Percentiles rank a stretch among this genome's conserved stretches.
Conservation (phyloP, 2,797 vertebrate species). For the Gobionotothen gibberifrons region DNA sequence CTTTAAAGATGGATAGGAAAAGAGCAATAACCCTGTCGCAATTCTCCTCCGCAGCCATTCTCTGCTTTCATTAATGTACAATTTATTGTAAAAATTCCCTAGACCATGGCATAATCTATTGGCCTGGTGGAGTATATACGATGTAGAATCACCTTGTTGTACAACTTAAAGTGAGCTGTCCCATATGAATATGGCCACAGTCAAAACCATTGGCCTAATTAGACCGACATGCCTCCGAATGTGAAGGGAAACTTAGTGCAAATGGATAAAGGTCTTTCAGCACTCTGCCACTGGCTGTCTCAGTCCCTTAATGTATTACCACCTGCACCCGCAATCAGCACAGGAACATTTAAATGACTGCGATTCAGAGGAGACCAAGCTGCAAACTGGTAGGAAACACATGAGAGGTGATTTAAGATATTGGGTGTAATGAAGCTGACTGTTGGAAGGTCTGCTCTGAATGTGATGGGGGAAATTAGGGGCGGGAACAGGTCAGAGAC, state of each 20-base stretch:
- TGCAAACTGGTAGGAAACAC: conserved; percentile 78
- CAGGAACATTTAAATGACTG: conserved; percentile 87
- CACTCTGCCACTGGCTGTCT: conserved; percentile 79
- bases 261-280: conserved; percentile 86
- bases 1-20: conserved; percentile 71
- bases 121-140: conserved; percentile 74
- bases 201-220: conserved; percentile 85
- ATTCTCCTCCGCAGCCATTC: conserved; percentile 69
- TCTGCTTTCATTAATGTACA: conserved; percentile 80
- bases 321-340: conserved; percentile 86
- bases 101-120: conserved; percentile 79
- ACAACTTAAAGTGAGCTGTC: conserved; percentile 86
- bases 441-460: conserved; percentile 86
- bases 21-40: conserved; percentile 74
- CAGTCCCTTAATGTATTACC: conserved; percentile 90
- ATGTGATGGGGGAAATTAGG: conserved; percentile 87
- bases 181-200: conserved; percentile 84
- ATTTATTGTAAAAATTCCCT: conserved; percentile 81
- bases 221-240: conserved; percentile 86
- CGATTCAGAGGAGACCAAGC: conserved; percentile 83
- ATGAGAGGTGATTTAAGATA: conserved; percentile 88
- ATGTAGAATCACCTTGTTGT: conserved; percentile 81
- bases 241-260: conserved; percentile 84
- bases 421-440: conserved; percentile 88
- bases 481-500: conserved; percentile 80